Evolutionary conservation across 2,113 vertebrate species (phyloP), one percentile per base, ranked within the genome.

Genomic region (Epinephelus cyanopodus): DNA sequence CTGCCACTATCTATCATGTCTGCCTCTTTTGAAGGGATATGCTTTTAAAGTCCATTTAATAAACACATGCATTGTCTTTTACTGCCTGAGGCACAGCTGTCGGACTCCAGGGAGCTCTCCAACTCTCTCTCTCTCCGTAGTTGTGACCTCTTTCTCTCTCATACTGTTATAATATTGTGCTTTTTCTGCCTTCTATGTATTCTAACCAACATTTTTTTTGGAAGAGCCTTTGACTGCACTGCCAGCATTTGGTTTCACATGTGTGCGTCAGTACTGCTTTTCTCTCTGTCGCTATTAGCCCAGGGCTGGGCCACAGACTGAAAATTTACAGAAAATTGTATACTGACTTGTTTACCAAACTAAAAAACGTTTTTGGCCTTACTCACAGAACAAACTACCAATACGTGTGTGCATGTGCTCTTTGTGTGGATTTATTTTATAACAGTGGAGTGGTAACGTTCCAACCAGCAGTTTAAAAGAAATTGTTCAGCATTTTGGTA

Each of bases 41-140:
- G 85, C 86, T 92, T 94, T 95, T 92, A 89, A 90, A 92, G 82
- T 92, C 76, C 81, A 87, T 91, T 94, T 92, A 92, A 91, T 90
- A 90, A 93, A 91, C 73, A 92, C 85, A 84, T 83, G 83, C 61
- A 74, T 86, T 77, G 84, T 90, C 72, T 89, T 82, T 87, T 83
- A 74, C 48, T 82, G 93, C 93, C 92, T 3, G 73, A 82, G 90
- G 94, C 89, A 47, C 89, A 79, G 73, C 89, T 87, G 88, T 79
- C 78, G 57, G 69, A 79, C 56, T 82, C 69, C 63, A n/a, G 65
- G 67, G 61, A 87, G 74, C 76, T 45, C 68, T 58, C 65, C 47
- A 72, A 61, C 48, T 66, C 65, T 57, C 54, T 82, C 53, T 9
- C 77, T 85, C 74, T 80, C 13, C 7, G 57, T 5, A 50, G 64